Base-by-base conservation (phyloP, 2,888 invertebrate species). In the Sicus ferrugineus region DNA sequence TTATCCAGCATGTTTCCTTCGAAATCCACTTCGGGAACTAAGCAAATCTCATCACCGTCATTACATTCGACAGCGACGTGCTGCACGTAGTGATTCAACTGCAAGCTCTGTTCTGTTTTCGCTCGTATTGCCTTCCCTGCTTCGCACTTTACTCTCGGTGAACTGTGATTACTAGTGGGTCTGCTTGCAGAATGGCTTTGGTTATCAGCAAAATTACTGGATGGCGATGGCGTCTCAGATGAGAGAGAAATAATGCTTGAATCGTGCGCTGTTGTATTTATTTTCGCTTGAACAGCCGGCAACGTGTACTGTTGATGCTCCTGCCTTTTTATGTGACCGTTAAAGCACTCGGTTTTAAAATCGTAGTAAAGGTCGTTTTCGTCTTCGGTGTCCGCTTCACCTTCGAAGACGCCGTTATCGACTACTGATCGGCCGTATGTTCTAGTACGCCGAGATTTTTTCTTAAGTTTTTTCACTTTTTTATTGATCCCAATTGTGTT, bases 21-120 rank as follows among this genome's bases (percentile, higher is more conserved):
- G 86, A 94, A 95, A 76, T 90, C 90, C 77, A 95, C 91, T 86
- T 94, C 94, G 77, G 94, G 94, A 79, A 94, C 90, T 84, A 92
- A 87, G 85, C 90, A 89, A 84, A 91, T 90, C 85, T 92, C 92
- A 85, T 92, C 84, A 58, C 77, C 77, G 73, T 81, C 81, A 71
- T 80, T 79, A 71, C 72, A 70, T 21, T 70, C 71, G 64, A 72
- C 69, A 14, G 23, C 54, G 9, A n/a, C n/a, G n/a, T n/a, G n/a
- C 64, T 73, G 72, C 46, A 69, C 68, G 34, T 58, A 64, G 56
- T 66, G 67, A 58, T 69, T 69, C 70, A 68, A 67, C 67, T 62
- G 68, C 42, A 68, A 56, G 58, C 58, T 63, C 34, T 66, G 59
- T 21, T 62, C 30, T 58, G 61, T 34, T 65, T 54, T 26, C 69